Evolutionary conservation across 2,888 invertebrate genomes (phyloP).

Genomic region (Hypomecis punctinalis): DNA sequence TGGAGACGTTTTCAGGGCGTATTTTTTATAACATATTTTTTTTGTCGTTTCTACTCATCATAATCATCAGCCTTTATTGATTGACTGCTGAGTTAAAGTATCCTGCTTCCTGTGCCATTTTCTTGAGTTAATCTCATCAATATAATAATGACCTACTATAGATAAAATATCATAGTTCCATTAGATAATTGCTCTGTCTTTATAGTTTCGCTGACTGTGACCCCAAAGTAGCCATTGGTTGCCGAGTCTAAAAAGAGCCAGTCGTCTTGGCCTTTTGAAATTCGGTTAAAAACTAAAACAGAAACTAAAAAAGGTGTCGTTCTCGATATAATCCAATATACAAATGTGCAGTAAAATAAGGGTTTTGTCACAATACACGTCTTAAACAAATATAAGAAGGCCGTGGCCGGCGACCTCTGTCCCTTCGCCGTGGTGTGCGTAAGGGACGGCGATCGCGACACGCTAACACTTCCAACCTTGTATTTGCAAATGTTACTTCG

Average conservation of each 20-base stretch:
- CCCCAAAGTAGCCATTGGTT: too few species aligned
- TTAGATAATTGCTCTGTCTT: too few species aligned
- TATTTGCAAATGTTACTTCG: slow-evolving; percentile 81
- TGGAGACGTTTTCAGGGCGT: too few species aligned
- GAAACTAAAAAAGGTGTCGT: slow-evolving; percentile 31
- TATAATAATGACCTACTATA: too few species aligned
- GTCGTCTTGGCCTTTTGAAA: too few species aligned
- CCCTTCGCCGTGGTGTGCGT: slow-evolving; percentile 74
- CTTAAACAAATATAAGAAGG: slow-evolving; percentile 85
- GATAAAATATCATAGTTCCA: too few species aligned
- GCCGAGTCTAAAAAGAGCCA: too few species aligned
- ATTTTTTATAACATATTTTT: not conserved
- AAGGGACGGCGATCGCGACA: slow-evolving; percentile 72
- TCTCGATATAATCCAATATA: slow-evolving; percentile 51
- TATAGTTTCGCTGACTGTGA: too few species aligned
- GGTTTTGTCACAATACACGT: slow-evolving; percentile 75
- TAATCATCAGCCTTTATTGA: not conserved
- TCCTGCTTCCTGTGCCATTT: not conserved
- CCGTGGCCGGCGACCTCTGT: slow-evolving; percentile 82
- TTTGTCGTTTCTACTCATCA: not conserved
- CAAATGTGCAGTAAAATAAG: slow-evolving; percentile 63
- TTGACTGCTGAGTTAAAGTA: not conserved
- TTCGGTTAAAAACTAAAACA: not conserved
- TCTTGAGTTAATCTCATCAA: too few species aligned
- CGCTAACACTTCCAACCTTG: slow-evolving; percentile 68